phyloP scores from a whole-genome alignment of 2,113 vertebrate species.

The Gymnorhina tibicen region DNA sequence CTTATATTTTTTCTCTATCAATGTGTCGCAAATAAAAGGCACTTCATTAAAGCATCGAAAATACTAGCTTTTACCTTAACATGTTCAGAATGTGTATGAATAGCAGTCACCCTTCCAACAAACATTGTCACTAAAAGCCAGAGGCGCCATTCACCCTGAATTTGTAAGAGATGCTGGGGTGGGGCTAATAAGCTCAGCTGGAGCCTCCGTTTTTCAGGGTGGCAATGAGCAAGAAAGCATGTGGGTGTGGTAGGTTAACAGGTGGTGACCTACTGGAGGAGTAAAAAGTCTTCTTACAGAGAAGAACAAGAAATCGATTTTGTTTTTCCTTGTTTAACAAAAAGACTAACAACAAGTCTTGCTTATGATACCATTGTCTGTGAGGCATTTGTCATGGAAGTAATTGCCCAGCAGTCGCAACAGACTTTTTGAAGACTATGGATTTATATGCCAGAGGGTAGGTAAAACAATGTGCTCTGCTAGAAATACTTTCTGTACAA shows the following conservation, averaged over 20 bases:
- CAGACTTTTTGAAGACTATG: too few species aligned
- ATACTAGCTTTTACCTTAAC: background rate
- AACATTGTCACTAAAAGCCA: rapidly evolving
- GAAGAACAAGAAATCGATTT: background rate
- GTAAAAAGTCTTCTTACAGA: background rate
- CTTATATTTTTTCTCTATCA: rapidly evolving
- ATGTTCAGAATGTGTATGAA: rapidly evolving
- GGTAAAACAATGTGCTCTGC: background rate
- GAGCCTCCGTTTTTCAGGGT: background rate
- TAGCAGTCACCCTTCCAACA: background rate
- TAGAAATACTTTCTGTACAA: background rate
- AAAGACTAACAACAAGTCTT: background rate
- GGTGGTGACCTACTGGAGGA: background rate
- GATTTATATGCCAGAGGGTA: background rate
- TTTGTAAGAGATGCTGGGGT: background rate
- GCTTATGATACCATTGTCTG: background rate
- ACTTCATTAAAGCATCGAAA: background rate
- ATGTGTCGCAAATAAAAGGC: rapidly evolving
- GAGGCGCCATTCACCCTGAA: background rate
- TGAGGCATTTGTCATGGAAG: background rate
- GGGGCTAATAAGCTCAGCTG: background rate
- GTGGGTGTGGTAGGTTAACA: background rate
- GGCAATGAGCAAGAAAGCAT: background rate
- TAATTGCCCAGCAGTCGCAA: background rate
- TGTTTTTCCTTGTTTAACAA: background rate